Conservation (phyloP, 2,113 vertebrate genomes). For the Laterallus jamaicensis region DNA sequence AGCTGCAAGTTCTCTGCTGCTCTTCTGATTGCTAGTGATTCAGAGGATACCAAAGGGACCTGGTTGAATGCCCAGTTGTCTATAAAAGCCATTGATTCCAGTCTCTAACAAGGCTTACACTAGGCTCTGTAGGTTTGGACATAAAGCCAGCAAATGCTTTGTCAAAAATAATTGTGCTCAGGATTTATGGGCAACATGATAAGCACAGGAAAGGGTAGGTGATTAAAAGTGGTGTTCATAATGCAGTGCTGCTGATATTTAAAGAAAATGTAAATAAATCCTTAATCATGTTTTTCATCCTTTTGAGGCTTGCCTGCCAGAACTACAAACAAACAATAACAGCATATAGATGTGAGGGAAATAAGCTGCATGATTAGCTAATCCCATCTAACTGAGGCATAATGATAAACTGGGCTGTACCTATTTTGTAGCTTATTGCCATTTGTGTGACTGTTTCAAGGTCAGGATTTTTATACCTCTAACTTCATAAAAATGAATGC, state of each 20-base stretch:
- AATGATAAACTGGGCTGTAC: not conserved
- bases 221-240: not conserved
- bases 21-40: not conserved
- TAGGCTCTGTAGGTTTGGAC: not conserved
- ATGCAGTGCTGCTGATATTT: not conserved
- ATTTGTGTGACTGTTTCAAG: not conserved
- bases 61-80: not conserved
- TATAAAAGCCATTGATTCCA: not conserved
- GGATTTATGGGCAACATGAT: not conserved
- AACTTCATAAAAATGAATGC: not conserved
- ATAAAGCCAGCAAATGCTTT: not conserved
- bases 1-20: not conserved
- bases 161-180: not conserved
- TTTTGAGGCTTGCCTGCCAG: not conserved
- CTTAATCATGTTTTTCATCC: slow-evolving; percentile 18
- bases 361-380: slow-evolving; percentile 45
- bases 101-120: not conserved
- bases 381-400: not conserved
- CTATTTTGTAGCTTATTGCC: not conserved
- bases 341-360: slow-evolving; percentile 11
- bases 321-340: not conserved
- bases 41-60: not conserved
- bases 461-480: not conserved
- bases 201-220: not conserved
- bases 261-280: slow-evolving; percentile 57